Evolutionary conservation across 1,140 invertebrate species (phyloP).

Genomic region (Drosophila pectinifera): DNA sequence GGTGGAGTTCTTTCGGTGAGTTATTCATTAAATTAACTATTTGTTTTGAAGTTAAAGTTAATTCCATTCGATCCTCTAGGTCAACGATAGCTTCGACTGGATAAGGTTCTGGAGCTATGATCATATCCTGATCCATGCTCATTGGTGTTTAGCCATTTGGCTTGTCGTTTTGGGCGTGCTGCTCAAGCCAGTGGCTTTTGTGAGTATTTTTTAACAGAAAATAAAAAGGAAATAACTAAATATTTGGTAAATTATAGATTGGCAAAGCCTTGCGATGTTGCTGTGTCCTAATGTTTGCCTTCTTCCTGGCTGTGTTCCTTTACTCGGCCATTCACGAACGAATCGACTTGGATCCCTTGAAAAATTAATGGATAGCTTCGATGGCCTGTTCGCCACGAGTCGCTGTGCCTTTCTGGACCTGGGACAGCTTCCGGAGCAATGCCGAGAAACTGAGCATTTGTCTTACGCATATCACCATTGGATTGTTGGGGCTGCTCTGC

Average conservation of each 20-base stretch:
- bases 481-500: conserved; percentile 65
- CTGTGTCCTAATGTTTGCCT: conserved; percentile 68
- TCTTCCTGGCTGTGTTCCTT: conserved; percentile 67
- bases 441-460: conserved; percentile 65
- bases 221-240: not conserved
- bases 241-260: conserved; percentile 47
- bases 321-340: conserved; percentile 57
- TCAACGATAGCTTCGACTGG: conserved; percentile 58
- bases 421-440: conserved; percentile 75
- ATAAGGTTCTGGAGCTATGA: conserved; percentile 29
- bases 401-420: conserved; percentile 67
- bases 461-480: conserved; percentile 60
- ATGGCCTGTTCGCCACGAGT: conserved; percentile 20
- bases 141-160: conserved; percentile 66
- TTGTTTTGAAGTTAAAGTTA: not conserved
- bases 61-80: conserved; percentile 17
- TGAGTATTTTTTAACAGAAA: conserved; percentile 15
- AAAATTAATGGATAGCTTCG: conserved; percentile 49
- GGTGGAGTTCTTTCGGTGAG: conserved; percentile 76
- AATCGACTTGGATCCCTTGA: conserved; percentile 38
- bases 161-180: conserved; percentile 52
- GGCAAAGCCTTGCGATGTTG: conserved; percentile 71
- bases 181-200: conserved; percentile 64
- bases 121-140: conserved; percentile 67
- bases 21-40: not conserved